Percentiles rank a stretch among this genome's conserved stretches.
phyloP scores from a whole-genome alignment of 2,888 invertebrate species.

The Caenorhabditis becei region DNA sequence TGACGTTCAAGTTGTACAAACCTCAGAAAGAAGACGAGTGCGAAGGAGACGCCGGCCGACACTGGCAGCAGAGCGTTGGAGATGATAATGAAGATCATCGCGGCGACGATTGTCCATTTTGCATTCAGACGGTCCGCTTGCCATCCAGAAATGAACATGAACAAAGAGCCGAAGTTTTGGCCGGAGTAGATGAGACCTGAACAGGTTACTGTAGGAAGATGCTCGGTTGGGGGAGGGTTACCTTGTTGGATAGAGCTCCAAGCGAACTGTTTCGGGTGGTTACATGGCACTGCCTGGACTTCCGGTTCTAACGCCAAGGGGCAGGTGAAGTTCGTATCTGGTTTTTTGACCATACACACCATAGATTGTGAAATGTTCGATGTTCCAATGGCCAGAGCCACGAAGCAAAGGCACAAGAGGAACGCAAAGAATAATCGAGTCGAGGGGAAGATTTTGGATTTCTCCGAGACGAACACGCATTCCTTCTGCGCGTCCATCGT shows the following conservation, averaged over 20 bases:
- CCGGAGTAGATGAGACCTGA: conserved; percentile 79
- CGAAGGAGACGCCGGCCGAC: conserved; percentile 73
- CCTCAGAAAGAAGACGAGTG: conserved; percentile 71
- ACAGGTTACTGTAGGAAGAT: not conserved
- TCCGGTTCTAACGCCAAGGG: conserved; percentile 55
- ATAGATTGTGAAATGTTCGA: conserved; percentile 71
- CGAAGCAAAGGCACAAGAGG: conserved; percentile 76
- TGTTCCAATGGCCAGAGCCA: conserved; percentile 73
- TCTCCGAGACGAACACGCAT: conserved; percentile 66
- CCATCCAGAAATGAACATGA: conserved; percentile 78
- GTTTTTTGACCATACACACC: conserved; percentile 77
- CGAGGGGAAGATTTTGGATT: conserved; percentile 69
- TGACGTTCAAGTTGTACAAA: conserved; percentile 31
- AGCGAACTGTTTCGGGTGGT: conserved; percentile 66
- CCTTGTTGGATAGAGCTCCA: conserved; percentile 78
- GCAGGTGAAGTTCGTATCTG: conserved; percentile 42
- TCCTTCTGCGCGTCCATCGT: conserved; percentile 57
- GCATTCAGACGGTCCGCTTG: conserved; percentile 79
- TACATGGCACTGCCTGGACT: conserved; percentile 71
- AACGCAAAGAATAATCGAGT: conserved; percentile 74
- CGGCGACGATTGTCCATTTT: conserved; percentile 78
- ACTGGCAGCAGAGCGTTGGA: conserved; percentile 76
- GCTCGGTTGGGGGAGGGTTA: no score
- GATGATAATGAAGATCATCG: conserved; percentile 73
- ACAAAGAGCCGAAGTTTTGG: conserved; percentile 79